Base-by-base conservation (phyloP, 1,140 invertebrate species). In the Diachasma alloeum region DNA sequence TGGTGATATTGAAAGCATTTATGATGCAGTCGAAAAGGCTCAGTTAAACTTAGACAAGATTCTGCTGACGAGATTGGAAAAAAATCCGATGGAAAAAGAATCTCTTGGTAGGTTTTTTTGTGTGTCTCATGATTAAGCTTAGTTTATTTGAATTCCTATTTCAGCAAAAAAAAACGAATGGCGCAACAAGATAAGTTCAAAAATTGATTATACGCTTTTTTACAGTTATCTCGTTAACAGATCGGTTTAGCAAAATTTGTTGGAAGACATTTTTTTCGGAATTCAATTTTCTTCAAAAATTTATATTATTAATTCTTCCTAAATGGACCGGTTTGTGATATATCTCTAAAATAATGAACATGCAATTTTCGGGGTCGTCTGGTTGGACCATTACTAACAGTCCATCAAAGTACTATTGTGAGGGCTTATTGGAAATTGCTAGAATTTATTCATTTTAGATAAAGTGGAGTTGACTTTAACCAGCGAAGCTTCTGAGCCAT, bases 271-370 rank as follows among this genome's bases (percentile, higher is more conserved):
- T 46, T 75, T 66, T 19, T 39, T 44, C 24, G 42, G 39, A 17
- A 76, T 63, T 76, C 59, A 46, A 76, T 76, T 37, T 48, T 31
- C 70, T 36, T 71, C 19, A 67, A 71, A 74, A 76, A 71, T 76
- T 13, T 70, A 42, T 36, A 46, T 59, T 70, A 71, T 76, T 76
- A 39, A 42, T 71, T 76, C 9, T 42, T 70, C 42, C 13, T 36
- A 36, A 53, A 71, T 76, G 69, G 44, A 42, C 11, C 39, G 39
- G 39, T 42, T 42, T 8, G 39, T 42, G 39, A 42, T 42, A 42
- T 42, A 42, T 42, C 11, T 5, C 6, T 42, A 42, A 42, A 5
- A 42, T 42, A 42, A 42, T 42, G 39, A 42, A 42, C 39, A 42
- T 42, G 11, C 11, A 42, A 42, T 42, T 42, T 42, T 42, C 11